Conservation (phyloP, 2,888 invertebrate species). For the Ormia ochracea region DNA sequence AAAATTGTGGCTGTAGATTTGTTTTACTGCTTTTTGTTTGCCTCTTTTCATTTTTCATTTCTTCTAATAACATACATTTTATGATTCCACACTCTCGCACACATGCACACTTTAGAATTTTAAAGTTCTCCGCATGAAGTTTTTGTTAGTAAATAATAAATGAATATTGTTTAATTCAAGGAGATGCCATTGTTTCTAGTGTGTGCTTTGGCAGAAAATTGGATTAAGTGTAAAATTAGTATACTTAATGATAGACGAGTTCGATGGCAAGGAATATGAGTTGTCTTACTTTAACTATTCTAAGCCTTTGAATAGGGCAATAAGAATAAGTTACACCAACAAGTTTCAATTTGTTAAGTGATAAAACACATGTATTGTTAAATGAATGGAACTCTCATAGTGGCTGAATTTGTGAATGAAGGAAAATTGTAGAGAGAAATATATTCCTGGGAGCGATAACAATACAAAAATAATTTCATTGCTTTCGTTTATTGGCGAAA, state of each 20-base stretch:
- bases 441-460: no score
- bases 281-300: background rate
- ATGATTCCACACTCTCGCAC: background rate
- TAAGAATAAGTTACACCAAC: no score
- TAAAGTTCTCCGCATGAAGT: background rate
- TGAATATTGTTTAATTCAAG: constrained; percentile 46
- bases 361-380: no score
- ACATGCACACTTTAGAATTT: background rate
- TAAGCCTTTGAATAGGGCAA: no score
- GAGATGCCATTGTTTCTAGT: constrained; percentile 8
- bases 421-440: no score
- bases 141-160: constrained; percentile 39
- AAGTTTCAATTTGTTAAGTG: no score
- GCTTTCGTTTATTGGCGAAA: no score
- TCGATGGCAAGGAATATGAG: background rate
- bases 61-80: constrained; percentile 38
- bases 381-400: no score
- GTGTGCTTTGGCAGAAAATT: constrained; percentile 14
- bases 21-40: no score
- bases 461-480: no score
- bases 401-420: no score
- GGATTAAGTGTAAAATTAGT: constrained; percentile 35
- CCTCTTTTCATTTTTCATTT: constrained; percentile 11
- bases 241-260: background rate
- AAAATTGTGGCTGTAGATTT: constrained; percentile 58